Conservation (phyloP, 2,888 invertebrate genomes). For the Drosophila conformis region DNA sequence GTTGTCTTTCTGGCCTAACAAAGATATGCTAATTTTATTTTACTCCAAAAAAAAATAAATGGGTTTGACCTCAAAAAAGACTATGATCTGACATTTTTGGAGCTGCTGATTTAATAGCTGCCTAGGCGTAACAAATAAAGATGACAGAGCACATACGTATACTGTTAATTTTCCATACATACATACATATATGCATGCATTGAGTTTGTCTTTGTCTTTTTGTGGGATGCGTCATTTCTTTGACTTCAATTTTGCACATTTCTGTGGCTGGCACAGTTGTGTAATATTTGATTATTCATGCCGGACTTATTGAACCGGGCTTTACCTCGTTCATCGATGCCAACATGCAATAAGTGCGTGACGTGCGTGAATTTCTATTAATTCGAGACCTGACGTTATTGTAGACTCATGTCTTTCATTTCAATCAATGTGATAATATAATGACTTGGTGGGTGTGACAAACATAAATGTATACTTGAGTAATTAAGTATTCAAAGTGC, state of each 20-base stretch:
- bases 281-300: constrained; percentile 62
- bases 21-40: constrained; percentile 50
- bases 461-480: constrained; percentile 6
- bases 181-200: neutral
- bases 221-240: constrained; percentile 38
- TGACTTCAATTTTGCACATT: constrained; percentile 11
- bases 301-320: constrained; percentile 54
- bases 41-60: constrained; percentile 42
- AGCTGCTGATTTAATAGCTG: constrained; percentile 22
- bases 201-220: neutral
- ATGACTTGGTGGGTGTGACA: constrained; percentile 1
- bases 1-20: constrained; percentile 23
- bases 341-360: constrained; percentile 53
- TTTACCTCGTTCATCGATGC: constrained; percentile 19
- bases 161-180: neutral
- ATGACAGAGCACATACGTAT: neutral
- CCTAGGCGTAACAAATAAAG: constrained; percentile 48
- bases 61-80: constrained; percentile 57
- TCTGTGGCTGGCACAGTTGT: constrained; percentile 28
- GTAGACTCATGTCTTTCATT: constrained; percentile 13
- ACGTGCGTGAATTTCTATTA: constrained; percentile 56
- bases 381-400: constrained; percentile 38
- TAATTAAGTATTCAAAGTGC: constrained; percentile 23
- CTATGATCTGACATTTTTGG: constrained; percentile 26
- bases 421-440: constrained; percentile 20